Evolutionary conservation across 1,140 invertebrate species (phyloP).

Genomic region (Eurytemora carolleeae): DNA sequence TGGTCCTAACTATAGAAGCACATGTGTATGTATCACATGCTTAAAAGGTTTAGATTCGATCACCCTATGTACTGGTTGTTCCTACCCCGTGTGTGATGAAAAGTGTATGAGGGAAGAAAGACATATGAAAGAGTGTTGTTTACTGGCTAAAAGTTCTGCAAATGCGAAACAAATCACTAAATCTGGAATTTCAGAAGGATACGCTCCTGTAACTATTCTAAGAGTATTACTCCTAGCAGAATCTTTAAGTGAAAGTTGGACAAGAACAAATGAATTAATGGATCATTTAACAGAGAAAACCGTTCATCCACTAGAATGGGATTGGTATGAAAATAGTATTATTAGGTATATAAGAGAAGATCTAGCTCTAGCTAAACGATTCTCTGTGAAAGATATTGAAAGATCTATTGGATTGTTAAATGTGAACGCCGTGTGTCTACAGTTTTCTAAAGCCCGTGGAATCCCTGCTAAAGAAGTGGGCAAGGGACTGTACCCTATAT

Average conservation of each 20-base stretch:
- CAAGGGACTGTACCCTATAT: constrained; percentile 8
- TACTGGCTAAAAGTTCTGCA: not conserved
- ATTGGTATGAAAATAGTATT: constrained; percentile 11
- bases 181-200: too few species aligned
- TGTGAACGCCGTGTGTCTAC: constrained; percentile 8
- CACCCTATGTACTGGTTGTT: not conserved
- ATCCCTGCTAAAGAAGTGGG: not conserved
- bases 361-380: not conserved
- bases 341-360: not conserved
- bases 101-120: not conserved
- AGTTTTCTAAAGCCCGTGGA: not conserved
- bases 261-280: constrained; percentile 4
- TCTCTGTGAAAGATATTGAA: not conserved
- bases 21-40: not conserved
- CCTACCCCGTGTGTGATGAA: not conserved
- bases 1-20: not conserved
- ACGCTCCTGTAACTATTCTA: constrained; percentile 4
- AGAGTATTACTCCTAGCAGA: constrained; percentile 1
- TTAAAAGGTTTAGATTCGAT: not conserved
- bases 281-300: not conserved
- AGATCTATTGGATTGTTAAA: constrained; percentile 9
- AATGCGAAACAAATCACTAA: too few species aligned
- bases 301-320: constrained; percentile 1
- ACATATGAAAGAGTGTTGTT: not conserved
- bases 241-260: not conserved